phyloP scores from a whole-genome alignment of 2,797 vertebrate species.

The Lophotriccus pileatus region DNA sequence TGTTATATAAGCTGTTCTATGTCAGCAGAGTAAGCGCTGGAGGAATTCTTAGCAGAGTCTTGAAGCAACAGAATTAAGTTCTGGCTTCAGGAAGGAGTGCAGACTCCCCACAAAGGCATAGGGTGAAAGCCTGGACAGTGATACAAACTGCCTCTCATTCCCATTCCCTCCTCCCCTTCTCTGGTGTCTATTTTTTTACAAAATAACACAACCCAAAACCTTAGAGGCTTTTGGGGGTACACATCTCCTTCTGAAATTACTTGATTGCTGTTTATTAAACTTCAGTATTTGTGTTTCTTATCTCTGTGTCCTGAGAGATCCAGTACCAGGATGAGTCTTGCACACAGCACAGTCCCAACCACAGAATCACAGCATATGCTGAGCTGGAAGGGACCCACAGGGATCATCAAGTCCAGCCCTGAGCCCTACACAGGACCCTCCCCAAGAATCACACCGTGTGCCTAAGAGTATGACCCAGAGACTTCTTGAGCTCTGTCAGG shows the following conservation, averaged over 20 bases:
- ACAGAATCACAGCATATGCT: neutral
- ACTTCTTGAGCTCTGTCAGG: neutral
- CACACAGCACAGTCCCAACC: fast-evolving
- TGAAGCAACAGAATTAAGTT: neutral
- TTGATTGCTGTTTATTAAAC: neutral
- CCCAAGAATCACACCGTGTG: neutral
- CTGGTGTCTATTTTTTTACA: neutral
- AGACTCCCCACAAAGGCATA: neutral
- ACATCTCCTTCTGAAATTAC: neutral
- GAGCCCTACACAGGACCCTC: neutral
- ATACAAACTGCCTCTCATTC: neutral
- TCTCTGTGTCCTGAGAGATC: fast-evolving
- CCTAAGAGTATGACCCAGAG: neutral
- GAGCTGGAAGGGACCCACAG: neutral
- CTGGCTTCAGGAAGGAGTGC: neutral
- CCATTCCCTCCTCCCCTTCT: neutral
- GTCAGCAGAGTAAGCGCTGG: neutral
- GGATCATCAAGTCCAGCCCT: neutral
- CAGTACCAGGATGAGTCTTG: neutral
- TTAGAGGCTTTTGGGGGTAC: neutral
- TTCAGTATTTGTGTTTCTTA: neutral
- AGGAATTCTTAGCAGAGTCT: neutral
- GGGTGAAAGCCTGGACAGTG: neutral
- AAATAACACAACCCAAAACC: neutral
- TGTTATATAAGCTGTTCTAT: neutral